These are phyloP conservation scores for Meleagris gallopavo DNA, from an alignment of 2,113 vertebrate genomes.

Conservation along the genomic window DNA sequence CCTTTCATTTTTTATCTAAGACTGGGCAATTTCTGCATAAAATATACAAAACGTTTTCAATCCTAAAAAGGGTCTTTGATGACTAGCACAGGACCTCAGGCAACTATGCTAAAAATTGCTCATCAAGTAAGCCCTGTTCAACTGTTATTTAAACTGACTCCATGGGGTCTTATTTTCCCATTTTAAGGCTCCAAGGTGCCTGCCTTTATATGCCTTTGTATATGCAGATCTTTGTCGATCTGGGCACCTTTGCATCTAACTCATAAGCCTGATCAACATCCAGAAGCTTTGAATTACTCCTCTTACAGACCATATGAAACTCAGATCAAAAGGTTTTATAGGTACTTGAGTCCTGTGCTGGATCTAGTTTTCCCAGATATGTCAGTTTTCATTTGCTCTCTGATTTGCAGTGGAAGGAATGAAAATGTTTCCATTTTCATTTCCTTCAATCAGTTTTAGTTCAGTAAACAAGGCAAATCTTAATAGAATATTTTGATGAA, in stretches of 20 bases:
- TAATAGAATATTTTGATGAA: fast-evolving
- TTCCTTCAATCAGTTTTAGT: neutral
- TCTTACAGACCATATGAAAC: neutral
- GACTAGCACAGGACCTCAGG: neutral
- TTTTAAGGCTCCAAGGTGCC: neutral
- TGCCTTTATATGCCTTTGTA: neutral
- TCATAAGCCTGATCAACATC: neutral
- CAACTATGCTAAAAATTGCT: neutral
- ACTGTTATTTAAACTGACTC: constrained; percentile 8
- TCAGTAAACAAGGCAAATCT: neutral
- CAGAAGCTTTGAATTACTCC: neutral
- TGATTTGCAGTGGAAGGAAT: neutral
- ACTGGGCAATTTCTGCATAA: neutral
- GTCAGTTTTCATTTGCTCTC: neutral
- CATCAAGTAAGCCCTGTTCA: neutral
- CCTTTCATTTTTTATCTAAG: neutral
- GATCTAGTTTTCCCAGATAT: neutral
- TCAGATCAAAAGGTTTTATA: neutral
- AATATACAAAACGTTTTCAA: neutral
- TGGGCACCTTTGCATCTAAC: neutral
- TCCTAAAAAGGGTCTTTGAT: neutral
- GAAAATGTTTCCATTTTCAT: neutral
- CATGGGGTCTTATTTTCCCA: neutral
- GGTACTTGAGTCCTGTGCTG: neutral
- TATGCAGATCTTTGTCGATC: neutral